These are phyloP conservation scores for Octonoba sinensis DNA, from an alignment of 2,888 invertebrate genomes.

Conservation along the genomic window DNA sequence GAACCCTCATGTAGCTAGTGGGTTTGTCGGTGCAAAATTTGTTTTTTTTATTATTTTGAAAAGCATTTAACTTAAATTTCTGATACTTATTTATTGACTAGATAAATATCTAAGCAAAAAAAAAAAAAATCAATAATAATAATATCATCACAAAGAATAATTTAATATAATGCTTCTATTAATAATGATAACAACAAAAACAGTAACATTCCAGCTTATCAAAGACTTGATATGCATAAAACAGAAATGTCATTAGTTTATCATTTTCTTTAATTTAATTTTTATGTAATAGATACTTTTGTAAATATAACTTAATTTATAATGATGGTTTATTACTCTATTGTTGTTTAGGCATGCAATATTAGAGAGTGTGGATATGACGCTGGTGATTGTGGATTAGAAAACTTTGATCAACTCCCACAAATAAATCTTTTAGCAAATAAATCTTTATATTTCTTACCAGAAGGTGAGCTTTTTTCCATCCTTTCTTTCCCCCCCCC, in stretches of 20 bases:
- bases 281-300: not conserved
- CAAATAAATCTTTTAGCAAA: conserved; percentile 66
- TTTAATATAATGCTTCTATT: no score
- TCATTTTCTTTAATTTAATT: not conserved
- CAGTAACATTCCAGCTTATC: no score
- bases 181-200: no score
- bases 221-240: no score
- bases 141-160: no score
- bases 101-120: no score
- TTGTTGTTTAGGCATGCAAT: conserved; percentile 71
- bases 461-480: conserved; percentile 68
- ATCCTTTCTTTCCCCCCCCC: not conserved
- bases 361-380: conserved; percentile 73
- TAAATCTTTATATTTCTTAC: conserved; percentile 68
- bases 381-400: conserved; percentile 73
- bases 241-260: not conserved
- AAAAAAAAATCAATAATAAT: no score
- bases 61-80: no score
- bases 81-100: no score
- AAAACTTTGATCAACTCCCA: conserved; percentile 69
- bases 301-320: not conserved
- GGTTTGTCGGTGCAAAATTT: no score
- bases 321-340: not conserved
- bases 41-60: no score
- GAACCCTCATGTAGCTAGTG: no score